Evolutionary conservation across 2,113 vertebrate genomes (phyloP).

Genomic region (Caranx melampygus): DNA sequence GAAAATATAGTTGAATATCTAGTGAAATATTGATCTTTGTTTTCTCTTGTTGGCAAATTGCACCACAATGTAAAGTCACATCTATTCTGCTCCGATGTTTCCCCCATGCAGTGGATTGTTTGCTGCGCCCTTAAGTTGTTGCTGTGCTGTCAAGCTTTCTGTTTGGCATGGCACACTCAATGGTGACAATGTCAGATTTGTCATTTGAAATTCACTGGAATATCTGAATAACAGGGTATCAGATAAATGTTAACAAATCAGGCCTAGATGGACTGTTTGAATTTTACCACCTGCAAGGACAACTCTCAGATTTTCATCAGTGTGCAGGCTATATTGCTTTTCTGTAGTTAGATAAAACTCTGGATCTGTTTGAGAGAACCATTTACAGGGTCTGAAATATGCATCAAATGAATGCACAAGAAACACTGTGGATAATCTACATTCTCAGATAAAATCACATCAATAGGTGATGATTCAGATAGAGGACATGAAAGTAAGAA

Average conservation of each 20-base stretch:
- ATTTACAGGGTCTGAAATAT: too few relatives aligned
- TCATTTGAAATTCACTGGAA: background rate
- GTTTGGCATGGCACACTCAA: background rate
- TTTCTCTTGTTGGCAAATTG: conserved; percentile 41
- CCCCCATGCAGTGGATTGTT: background rate
- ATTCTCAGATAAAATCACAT: too few relatives aligned
- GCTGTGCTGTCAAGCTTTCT: background rate
- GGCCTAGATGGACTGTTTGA: background rate
- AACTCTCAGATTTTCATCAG: too few relatives aligned
- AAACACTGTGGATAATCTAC: too few relatives aligned
- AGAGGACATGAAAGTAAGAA: too few relatives aligned
- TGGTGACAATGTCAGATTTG: background rate
- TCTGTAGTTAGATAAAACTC: too few relatives aligned
- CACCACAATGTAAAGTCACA: conserved; percentile 26
- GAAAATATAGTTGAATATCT: conserved; percentile 50
- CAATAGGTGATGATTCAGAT: too few relatives aligned
- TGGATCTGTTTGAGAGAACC: too few relatives aligned
- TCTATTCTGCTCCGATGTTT: background rate
- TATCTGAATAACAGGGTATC: background rate
- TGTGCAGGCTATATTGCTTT: too few relatives aligned
- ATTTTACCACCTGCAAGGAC: too few relatives aligned
- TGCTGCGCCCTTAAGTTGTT: background rate
- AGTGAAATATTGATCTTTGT: conserved; percentile 40
- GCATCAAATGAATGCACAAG: too few relatives aligned
- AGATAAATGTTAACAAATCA: too few relatives aligned